A percentile compares a stretch with the other conserved stretches of the same genome.
phyloP scores from a whole-genome alignment of 2,888 invertebrate genomes.

The Lepidocyrtinus sp. region DNA sequence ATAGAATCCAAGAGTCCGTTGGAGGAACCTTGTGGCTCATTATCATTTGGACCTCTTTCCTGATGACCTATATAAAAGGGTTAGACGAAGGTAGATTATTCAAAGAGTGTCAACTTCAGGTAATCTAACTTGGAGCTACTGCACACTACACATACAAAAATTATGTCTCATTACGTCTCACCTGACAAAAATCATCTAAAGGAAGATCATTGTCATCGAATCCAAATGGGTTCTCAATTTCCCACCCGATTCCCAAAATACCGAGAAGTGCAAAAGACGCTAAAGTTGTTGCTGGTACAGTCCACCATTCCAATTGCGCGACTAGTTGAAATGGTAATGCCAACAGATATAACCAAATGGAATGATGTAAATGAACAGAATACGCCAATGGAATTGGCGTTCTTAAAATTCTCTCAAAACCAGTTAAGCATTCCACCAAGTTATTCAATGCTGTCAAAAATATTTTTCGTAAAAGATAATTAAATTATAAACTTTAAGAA shows the following conservation, averaged over 20 bases:
- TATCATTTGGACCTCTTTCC: constrained; percentile 54
- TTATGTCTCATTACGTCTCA: too few species aligned
- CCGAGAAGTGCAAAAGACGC: constrained; percentile 66
- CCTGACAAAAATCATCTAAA: constrained; percentile 64
- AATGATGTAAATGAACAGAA: constrained; percentile 65
- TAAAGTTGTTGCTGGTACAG: constrained; percentile 60
- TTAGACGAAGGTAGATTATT: not conserved
- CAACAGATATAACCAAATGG: constrained; percentile 56
- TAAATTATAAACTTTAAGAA: not conserved
- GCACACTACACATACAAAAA: too few species aligned
- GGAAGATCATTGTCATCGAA: constrained; percentile 67
- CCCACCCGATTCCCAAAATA: constrained; percentile 65
- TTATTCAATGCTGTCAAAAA: constrained; percentile 58
- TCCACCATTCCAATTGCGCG: constrained; percentile 58
- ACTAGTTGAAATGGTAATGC: constrained; percentile 57
- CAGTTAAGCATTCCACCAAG: constrained; percentile 65
- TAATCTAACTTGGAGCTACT: too few species aligned
- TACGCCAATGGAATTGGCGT: constrained; percentile 68
- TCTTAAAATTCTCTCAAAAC: constrained; percentile 66
- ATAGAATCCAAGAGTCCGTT: constrained; percentile 54
- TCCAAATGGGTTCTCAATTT: constrained; percentile 69
- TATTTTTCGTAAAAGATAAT: too few species aligned
- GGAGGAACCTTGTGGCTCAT: constrained; percentile 49
- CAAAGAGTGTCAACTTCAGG: not conserved
- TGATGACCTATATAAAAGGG: constrained; percentile 40